Evolutionary conservation across 2,888 invertebrate genomes (phyloP).

Genomic region (Xanthia togata): DNA sequence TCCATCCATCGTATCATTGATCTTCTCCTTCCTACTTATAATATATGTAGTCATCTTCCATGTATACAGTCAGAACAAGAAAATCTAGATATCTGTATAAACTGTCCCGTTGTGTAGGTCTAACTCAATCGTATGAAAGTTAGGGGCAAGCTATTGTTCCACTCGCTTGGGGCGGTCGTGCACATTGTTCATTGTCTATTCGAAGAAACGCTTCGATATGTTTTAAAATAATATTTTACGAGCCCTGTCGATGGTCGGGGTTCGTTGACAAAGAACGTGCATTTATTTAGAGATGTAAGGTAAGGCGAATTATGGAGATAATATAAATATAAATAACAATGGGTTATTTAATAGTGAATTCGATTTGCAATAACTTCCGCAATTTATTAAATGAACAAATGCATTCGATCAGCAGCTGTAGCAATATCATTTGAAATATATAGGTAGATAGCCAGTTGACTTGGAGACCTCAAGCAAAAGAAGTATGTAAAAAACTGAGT

Average conservation of each 20-base stretch:
- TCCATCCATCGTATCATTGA: no score
- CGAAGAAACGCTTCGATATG: conserved; percentile 72
- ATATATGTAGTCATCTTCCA: background rate
- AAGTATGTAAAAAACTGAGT: no score
- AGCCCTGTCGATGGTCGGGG: conserved; percentile 63
- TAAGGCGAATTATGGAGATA: conserved; percentile 36
- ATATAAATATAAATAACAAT: conserved; percentile 24
- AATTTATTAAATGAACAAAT: no score
- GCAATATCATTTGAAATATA: background rate
- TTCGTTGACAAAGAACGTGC: conserved; percentile 67
- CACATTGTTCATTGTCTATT: conserved; percentile 86
- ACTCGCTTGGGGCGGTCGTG: conserved; percentile 78
- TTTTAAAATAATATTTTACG: conserved; percentile 76
- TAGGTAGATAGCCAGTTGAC: no score
- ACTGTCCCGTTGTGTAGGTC: conserved; percentile 73
- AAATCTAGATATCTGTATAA: conserved; percentile 61
- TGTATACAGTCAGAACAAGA: background rate
- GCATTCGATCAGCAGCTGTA: background rate
- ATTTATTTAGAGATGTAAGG: conserved; percentile 51
- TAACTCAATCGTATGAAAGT: conserved; percentile 74
- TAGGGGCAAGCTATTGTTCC: conserved; percentile 78
- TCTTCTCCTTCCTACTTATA: no score
- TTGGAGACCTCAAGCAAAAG: no score
- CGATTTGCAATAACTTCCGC: no score
- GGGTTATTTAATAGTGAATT: no score